These are phyloP conservation scores for Bombus consobrinus DNA, from an alignment of 1,140 invertebrate species.

Conservation along the genomic window DNA sequence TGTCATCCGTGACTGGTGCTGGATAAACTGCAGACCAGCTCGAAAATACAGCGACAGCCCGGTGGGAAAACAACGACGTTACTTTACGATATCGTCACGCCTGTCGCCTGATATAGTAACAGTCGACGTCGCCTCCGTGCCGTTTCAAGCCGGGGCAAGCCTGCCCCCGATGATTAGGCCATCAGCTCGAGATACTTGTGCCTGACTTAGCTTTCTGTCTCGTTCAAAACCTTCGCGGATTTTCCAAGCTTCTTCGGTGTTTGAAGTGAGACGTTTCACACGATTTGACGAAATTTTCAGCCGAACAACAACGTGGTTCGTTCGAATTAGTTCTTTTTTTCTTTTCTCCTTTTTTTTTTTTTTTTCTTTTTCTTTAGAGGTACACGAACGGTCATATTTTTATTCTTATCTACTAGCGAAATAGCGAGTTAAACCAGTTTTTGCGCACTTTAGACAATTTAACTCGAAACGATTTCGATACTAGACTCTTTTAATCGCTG, in stretches of 20 bases:
- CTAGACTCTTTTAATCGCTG: no score
- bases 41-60: constrained; percentile 49
- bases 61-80: constrained; percentile 51
- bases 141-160: neutral
- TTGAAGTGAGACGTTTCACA: no score
- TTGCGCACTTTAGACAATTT: neutral
- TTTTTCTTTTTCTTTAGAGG: no score
- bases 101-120: constrained; percentile 21
- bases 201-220: neutral
- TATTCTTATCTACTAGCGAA: neutral
- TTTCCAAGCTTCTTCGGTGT: neutral
- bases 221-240: neutral
- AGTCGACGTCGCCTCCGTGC: neutral
- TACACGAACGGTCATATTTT: no score
- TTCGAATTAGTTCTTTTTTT: neutral
- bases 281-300: no score
- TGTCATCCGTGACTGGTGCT: constrained; percentile 47
- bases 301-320: no score
- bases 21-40: constrained; percentile 50
- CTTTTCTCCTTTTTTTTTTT: no score
- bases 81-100: constrained; percentile 43
- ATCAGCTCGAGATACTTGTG: neutral
- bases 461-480: neutral
- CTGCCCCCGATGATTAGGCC: constrained; percentile 5
- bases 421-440: neutral